Base-by-base conservation (phyloP, 92 coral and sea anemone species). In the Heteractis magnifica region DNA sequence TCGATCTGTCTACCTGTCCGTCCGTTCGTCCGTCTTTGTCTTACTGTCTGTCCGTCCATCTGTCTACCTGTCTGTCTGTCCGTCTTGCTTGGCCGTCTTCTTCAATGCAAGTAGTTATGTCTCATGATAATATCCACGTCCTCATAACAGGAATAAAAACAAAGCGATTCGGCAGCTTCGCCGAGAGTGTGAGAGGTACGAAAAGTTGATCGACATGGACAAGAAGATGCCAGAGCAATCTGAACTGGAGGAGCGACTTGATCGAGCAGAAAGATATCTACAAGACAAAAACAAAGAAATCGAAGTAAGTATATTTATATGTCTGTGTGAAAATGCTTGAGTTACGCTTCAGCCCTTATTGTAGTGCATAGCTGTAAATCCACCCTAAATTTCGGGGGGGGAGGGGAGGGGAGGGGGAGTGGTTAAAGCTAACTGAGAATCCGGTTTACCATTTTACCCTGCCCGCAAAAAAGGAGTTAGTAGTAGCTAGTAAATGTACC, bases 101-200 rank as follows among this genome's bases (percentile, higher is more conserved):
- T 7, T 8, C 20, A 20, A 12, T 70, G 49, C 75, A 15, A 6
- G 16, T 4, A 5, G 75, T 7, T 20, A 3, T 20, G 13, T 4
- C 13, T 70, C 49, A 10, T 19, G 10, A 12, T 70, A 14, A 49
- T 19, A 2, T 51, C 15, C n/a, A 50, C 51, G 10, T 13, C 21
- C 10, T 18, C 12, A 56, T 75, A 11, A 15, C 13, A 78, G 88
- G 81, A 85, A 48, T 12, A 77, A 84, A 79, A 79, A 77, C 58
- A 85, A 56, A 52, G 77, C 78, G 78, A 77, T 85, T 14, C 77
- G 23, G 11, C 78, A 51, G 23, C 60, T 85, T n/a, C 49, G 76
- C 8, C 75, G 77, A 55, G 83, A 85, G 12, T 77, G 82, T 79
- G 76, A 85, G 20, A 65, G 83, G 65, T 85, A 85, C 41, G 88